Conservation (phyloP, 2,797 vertebrate genomes). For the Labeo calbasu region DNA sequence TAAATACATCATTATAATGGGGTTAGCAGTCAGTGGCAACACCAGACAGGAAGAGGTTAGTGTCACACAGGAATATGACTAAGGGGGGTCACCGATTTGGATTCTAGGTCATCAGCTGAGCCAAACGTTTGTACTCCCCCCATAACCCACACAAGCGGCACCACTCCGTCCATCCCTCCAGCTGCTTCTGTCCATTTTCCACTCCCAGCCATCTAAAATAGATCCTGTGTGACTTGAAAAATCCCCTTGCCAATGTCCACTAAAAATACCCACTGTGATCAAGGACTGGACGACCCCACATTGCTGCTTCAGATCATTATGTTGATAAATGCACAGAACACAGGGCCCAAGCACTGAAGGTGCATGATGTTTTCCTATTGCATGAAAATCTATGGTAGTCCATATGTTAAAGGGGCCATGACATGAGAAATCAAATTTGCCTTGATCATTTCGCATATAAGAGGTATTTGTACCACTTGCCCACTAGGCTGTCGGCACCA, state of each 20-base stretch:
- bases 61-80: conserved; percentile 16
- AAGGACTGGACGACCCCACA: neutral
- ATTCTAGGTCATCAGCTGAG: conserved; percentile 71
- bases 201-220: conserved; percentile 72
- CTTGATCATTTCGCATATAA: too few relatives aligned
- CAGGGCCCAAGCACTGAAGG: neutral
- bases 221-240: conserved; percentile 73
- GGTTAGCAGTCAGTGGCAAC: neutral
- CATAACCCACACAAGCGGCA: conserved; percentile 20
- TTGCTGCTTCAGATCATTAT: neutral
- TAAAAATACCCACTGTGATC: conserved; percentile 53
- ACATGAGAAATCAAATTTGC: too few relatives aligned
- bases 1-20: neutral
- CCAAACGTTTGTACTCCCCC: conserved; percentile 63
- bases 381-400: neutral
- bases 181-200: conserved; percentile 78
- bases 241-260: conserved; percentile 62
- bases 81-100: conserved; percentile 42
- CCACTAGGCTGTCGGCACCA: too few relatives aligned
- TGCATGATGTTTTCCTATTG: neutral
- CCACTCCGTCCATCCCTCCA: conserved; percentile 58
- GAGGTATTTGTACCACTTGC: too few relatives aligned
- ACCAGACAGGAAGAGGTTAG: conserved; percentile 24
- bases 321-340: conserved; percentile 1
- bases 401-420: neutral